Base-by-base conservation (phyloP, 2,113 vertebrate genomes). In the Vidua chalybeata region DNA sequence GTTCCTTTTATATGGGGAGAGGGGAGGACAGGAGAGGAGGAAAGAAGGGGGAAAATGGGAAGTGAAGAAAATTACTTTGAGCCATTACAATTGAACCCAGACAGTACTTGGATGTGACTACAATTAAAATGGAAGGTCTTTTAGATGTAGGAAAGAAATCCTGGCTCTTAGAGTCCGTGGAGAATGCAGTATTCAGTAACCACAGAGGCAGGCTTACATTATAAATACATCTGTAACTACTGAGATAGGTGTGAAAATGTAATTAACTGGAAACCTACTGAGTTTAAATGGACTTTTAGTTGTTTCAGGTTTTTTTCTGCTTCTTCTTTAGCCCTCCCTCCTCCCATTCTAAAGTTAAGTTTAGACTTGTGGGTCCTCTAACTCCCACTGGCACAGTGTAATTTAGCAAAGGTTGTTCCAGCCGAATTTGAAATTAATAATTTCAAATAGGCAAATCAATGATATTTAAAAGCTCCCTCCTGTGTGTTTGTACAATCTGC, bases 381-480 rank as follows among this genome's bases (percentile, higher is more conserved):
- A 97, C 96, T 98, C 97, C 97, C 97, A 98, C 92, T 92, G 97
- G 98, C 97, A 96, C 97, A 58, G 82, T 96, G 97, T 98, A 98
- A 98, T 98, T 98, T 98, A 98, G 96, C 93, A 97, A 96, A 98
- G 97, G 96, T 97, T 97, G 96, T 98, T 98, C 97, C 96, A 90
- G 96, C 63, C 68, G 92, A 97, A 97, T 98, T 97, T 97, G 97
- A 97, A 97, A 98, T 98, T 98, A 98, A 98, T 98, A 97, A 98
- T 97, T 96, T 97, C 96, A 97, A 98, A 98, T 97, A 97, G 97
- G 96, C 94, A 97, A 97, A 97, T 97, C 97, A 97, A 97, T 98
- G 97, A 96, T 98, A 97, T 98, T 98, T 98, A 98, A 98, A 97
- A 97, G 96, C 94, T 97, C 96, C 97, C 95, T 94, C 96, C 94